phyloP scores from a whole-genome alignment of 2,113 vertebrate genomes.

The Platycercus adscitus region DNA sequence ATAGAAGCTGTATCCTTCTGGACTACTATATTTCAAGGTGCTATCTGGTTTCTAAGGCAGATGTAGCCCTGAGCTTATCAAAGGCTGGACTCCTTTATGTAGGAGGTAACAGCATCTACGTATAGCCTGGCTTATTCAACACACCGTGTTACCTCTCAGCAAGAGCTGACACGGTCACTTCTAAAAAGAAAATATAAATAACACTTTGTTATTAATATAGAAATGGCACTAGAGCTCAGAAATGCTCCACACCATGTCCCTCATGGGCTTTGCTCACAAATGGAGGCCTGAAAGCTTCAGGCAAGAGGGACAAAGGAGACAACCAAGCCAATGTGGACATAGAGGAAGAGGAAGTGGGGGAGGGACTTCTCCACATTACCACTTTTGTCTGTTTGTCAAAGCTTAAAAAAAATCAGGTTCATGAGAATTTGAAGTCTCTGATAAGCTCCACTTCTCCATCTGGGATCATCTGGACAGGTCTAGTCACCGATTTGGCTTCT shows the following conservation, averaged over 20 bases:
- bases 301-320: constrained; percentile 57
- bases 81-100: constrained; percentile 73
- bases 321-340: constrained; percentile 39
- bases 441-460: constrained; percentile 60
- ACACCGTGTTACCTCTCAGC: constrained; percentile 63
- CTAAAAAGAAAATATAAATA: constrained; percentile 81
- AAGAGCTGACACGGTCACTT: constrained; percentile 66
- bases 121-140: constrained; percentile 69
- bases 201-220: constrained; percentile 74
- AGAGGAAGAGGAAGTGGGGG: constrained; percentile 26
- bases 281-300: constrained; percentile 62
- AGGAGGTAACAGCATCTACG: constrained; percentile 71
- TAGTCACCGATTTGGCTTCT: constrained; percentile 65
- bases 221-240: constrained; percentile 72
- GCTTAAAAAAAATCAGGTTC: constrained; percentile 72
- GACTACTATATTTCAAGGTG: constrained; percentile 75
- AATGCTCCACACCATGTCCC: constrained; percentile 66
- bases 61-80: constrained; percentile 79
- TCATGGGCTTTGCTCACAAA: constrained; percentile 68
- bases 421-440: constrained; percentile 69
- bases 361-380: constrained; percentile 79
- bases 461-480: constrained; percentile 65
- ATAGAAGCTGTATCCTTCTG: constrained; percentile 58
- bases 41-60: constrained; percentile 82
- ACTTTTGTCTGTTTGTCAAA: constrained; percentile 79